Conservation (phyloP, 1,140 invertebrate genomes). For the Drosophila sechellia region DNA sequence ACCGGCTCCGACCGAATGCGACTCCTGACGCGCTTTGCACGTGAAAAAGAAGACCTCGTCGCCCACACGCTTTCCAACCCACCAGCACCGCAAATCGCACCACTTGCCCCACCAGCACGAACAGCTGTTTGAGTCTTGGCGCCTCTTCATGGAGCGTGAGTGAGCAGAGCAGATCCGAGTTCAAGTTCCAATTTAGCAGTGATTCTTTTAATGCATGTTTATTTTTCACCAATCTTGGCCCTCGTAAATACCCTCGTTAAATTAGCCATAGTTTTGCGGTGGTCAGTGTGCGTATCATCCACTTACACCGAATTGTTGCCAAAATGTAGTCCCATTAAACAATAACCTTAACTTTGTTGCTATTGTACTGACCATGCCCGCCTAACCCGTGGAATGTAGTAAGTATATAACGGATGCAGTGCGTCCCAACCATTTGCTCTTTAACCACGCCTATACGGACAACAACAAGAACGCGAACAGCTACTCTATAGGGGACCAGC, state of each 20-base stretch:
- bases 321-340: constrained; percentile 36
- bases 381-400: constrained; percentile 63
- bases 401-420: constrained; percentile 82
- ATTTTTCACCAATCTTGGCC: constrained; percentile 14
- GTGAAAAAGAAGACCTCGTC: constrained; percentile 22
- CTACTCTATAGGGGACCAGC: constrained; percentile 24
- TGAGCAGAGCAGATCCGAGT: constrained; percentile 37
- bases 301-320: constrained; percentile 35
- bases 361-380: constrained; percentile 60
- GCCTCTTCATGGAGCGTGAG: constrained; percentile 83
- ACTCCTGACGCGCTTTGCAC: constrained; percentile 51
- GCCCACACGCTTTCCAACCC: constrained; percentile 10
- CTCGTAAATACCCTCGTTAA: constrained; percentile 17
- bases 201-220: constrained; percentile 41
- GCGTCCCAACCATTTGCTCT: constrained; percentile 67
- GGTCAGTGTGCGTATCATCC: constrained; percentile 79
- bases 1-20: constrained; percentile 40
- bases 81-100: constrained; percentile 16
- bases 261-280: constrained; percentile 23
- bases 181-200: constrained; percentile 32
- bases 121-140: constrained; percentile 57
- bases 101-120: constrained; percentile 30
- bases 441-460: constrained; percentile 68
- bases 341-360: constrained; percentile 60
- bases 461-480: constrained; percentile 58